These are phyloP conservation scores for Cyanoramphus novaezelandiae DNA, from an alignment of 2,113 vertebrate species.

Conservation along the genomic window DNA sequence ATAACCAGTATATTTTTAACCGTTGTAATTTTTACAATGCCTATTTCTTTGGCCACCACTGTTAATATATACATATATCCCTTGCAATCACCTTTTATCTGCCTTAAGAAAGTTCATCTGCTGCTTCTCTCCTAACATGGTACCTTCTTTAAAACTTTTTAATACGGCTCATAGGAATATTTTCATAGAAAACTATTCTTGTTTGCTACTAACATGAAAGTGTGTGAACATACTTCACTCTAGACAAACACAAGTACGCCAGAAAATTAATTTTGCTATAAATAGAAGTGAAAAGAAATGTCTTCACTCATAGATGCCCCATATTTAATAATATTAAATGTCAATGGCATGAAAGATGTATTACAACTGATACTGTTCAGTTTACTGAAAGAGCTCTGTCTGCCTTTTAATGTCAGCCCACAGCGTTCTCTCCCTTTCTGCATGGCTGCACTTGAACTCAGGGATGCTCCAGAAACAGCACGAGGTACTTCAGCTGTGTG, in stretches of 20 bases:
- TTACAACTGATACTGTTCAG: neutral
- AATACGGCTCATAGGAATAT: neutral
- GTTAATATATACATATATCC: neutral
- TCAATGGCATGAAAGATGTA: neutral
- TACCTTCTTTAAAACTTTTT: neutral
- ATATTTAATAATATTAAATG: conserved; percentile 22
- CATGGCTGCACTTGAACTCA: neutral
- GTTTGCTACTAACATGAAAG: neutral
- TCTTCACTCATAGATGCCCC: neutral
- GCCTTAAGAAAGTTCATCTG: neutral
- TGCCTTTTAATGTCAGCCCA: neutral
- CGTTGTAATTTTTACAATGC: neutral
- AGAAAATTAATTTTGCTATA: neutral
- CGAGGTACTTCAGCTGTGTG: neutral
- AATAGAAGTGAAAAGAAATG: conserved; percentile 3
- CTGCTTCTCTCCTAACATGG: neutral
- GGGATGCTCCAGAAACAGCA: neutral
- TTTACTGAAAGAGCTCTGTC: neutral
- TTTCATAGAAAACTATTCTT: neutral
- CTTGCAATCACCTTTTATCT: neutral
- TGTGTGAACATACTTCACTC: neutral
- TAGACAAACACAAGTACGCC: neutral
- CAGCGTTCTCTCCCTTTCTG: neutral
- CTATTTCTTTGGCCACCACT: neutral
- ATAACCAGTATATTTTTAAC: neutral